A percentile compares a stretch with the other conserved stretches of the same genome.
Evolutionary conservation across 2,888 invertebrate species (phyloP).

Genomic region (Seladonia tumulorum): DNA sequence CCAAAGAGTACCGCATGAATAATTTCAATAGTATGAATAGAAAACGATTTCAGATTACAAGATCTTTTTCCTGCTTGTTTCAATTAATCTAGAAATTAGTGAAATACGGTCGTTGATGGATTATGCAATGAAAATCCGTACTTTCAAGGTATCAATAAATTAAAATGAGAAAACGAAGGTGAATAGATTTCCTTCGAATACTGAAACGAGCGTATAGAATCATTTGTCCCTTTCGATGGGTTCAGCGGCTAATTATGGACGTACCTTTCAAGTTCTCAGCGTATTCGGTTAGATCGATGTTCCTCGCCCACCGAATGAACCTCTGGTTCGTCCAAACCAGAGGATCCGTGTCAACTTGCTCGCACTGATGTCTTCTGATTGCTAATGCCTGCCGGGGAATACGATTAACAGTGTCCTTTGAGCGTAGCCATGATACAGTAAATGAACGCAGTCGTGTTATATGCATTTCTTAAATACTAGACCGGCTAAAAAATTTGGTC

Average conservation of each 20-base stretch:
- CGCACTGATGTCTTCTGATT: conserved; percentile 94
- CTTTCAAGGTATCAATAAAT: not conserved
- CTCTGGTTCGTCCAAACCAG: conserved; percentile 98
- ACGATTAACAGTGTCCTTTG: not conserved
- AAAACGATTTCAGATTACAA: too few relatives aligned
- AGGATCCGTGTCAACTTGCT: conserved; percentile 95
- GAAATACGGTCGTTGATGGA: too few relatives aligned
- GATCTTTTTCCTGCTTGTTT: too few relatives aligned
- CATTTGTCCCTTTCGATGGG: not conserved
- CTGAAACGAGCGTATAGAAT: not conserved
- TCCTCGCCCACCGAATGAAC: conserved; percentile 96
- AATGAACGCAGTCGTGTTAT: not conserved
- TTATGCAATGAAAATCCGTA: too few relatives aligned
- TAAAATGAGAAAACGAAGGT: not conserved
- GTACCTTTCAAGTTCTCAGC: conserved; percentile 96
- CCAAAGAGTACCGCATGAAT: not conserved
- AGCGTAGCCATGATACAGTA: not conserved
- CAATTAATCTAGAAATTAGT: too few relatives aligned
- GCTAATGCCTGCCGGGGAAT: conserved; percentile 89
- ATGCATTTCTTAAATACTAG: not conserved
- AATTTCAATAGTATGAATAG: too few relatives aligned
- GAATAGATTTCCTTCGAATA: not conserved
- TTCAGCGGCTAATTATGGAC: conserved; percentile 35
- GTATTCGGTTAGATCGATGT: conserved; percentile 97
- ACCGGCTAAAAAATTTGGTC: not conserved